Evolutionary conservation across 2,797 vertebrate genomes (phyloP).

Genomic region (Alcedo atthis): DNA sequence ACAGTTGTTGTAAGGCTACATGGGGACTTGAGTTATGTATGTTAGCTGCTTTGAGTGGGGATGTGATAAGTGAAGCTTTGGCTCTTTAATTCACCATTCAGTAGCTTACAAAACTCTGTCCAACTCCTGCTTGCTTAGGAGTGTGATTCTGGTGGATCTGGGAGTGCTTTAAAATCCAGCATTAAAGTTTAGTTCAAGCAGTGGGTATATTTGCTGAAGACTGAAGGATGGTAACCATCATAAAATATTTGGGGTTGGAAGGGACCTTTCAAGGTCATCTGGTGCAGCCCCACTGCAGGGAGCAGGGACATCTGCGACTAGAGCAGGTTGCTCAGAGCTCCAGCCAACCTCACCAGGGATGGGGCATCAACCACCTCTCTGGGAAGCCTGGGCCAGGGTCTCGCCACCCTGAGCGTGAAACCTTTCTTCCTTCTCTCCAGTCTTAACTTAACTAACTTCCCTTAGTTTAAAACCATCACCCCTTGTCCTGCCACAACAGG

Average conservation of each 20-base stretch:
- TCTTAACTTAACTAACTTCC: background rate
- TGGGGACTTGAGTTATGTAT: fast-evolving
- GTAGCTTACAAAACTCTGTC: background rate
- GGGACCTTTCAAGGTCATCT: background rate
- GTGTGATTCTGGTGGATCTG: background rate
- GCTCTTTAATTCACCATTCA: background rate
- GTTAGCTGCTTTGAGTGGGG: background rate
- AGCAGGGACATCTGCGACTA: background rate
- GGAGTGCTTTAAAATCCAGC: background rate
- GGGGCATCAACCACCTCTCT: background rate
- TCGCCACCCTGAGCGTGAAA: background rate
- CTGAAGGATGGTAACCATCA: background rate
- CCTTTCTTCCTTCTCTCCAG: background rate
- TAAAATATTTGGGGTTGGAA: background rate
- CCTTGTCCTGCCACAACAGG: background rate
- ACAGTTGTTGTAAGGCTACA: background rate
- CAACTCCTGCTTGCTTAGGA: background rate
- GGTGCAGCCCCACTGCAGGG: background rate
- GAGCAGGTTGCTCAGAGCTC: background rate
- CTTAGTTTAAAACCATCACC: background rate
- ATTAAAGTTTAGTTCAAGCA: background rate
- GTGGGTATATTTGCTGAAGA: background rate
- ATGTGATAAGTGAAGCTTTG: background rate
- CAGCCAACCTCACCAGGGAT: background rate
- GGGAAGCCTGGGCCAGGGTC: background rate